Evolutionary conservation across 2,113 vertebrate genomes (phyloP), one percentile per base, ranked within the genome.

Genomic region (Corvus cornix): DNA sequence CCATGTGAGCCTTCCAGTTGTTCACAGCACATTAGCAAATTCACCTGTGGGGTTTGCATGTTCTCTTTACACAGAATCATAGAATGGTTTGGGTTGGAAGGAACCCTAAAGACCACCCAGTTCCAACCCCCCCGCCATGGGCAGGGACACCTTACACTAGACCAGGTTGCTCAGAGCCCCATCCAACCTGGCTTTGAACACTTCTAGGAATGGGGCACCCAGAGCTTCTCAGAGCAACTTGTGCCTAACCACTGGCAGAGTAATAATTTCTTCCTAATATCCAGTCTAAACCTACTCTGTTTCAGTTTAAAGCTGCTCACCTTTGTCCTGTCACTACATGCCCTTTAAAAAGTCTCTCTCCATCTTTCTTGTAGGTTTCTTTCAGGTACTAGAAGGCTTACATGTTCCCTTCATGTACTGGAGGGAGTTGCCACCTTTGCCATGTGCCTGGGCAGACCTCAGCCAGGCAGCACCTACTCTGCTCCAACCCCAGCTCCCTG

Each of bases 1-100:
- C 6, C 26, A 37, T 1, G 0, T 3, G 1, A 81, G 7, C 6
- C 16, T 63, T 24, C 27, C 8, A 72, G 58, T 6, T 73, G 10
- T 21, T 31, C 13, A 56, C 4, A 64, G 20, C 30, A 79, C 2
- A 2, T 33, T 5, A 82, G 17, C 26, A 85, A 92, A 55, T 68
- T 35, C 60, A 82, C 0, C 35, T 35, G 18, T 27, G 49, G 23
- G 16, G 5, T 59, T 76, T 64, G 17, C 14, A 59, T 17, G 17
- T 43, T 23, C n/a, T 73, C 16, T 68, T 76, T 35, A 31, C 6
- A 20, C 7, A 31, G 48, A 60, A 39, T 26, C 19, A 67, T 17
- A n/a, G 13, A 39, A 48, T 31, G 30, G 17, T 22, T 69, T 62
- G 14, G 8, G 15, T 14, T 55, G 21, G 52, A 83, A 69, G 17